These are phyloP conservation scores for Pocillopora grandis DNA, from an alignment of 92 coral and sea anemone species.

Conservation along the genomic window DNA sequence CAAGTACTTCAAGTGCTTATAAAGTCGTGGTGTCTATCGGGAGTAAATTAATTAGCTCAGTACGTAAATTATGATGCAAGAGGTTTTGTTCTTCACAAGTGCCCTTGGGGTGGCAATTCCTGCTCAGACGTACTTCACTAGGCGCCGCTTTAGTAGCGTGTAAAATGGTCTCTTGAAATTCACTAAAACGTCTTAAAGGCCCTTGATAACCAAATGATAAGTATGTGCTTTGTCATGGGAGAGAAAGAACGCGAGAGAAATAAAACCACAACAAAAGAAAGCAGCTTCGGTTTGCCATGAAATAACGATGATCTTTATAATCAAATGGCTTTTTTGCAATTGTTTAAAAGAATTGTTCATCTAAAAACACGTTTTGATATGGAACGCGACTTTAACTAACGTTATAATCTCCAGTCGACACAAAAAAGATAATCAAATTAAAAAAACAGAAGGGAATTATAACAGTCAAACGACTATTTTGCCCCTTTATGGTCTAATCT, in stretches of 20 bases:
- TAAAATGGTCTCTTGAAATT: constrained; percentile 5
- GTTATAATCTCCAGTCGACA: too few relatives aligned
- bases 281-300: neutral
- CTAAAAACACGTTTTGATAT: too few relatives aligned
- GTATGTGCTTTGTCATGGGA: constrained; percentile 20
- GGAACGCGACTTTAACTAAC: too few relatives aligned
- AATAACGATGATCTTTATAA: neutral
- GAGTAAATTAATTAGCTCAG: constrained; percentile 21
- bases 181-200: constrained; percentile 2
- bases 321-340: too few relatives aligned
- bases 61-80: neutral
- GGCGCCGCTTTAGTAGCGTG: constrained; percentile 14
- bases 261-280: too few relatives aligned
- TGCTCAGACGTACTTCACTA: constrained; percentile 3
- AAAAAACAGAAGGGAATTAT: too few relatives aligned
- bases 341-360: too few relatives aligned
- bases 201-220: neutral
- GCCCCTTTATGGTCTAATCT: too few relatives aligned
- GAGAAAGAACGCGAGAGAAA: too few relatives aligned
- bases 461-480: too few relatives aligned
- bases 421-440: too few relatives aligned
- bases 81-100: constrained; percentile 17
- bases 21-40: constrained; percentile 33
- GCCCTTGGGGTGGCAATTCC: constrained; percentile 19
- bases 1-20: neutral